Conservation (phyloP, 1,140 invertebrate genomes). For the Microplitis demolitor region DNA sequence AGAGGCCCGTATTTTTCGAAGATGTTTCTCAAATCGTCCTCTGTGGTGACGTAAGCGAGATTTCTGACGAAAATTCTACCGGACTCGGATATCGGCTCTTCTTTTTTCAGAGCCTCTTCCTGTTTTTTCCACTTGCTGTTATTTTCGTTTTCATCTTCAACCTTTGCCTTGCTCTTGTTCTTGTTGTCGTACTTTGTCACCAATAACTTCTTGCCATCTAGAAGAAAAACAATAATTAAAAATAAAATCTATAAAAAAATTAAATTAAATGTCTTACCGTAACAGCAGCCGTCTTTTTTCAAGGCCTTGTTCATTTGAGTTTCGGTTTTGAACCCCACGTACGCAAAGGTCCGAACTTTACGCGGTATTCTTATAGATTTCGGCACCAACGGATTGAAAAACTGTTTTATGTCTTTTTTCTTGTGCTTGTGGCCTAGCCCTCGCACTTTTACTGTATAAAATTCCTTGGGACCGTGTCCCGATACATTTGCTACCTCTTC, state of each 20-base stretch:
- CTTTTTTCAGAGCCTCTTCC: constrained; percentile 71
- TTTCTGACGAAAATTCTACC: constrained; percentile 96
- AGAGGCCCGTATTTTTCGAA: constrained; percentile 91
- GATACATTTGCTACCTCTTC: constrained; percentile 37
- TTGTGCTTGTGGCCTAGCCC: constrained; percentile 74
- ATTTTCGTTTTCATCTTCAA: constrained; percentile 32
- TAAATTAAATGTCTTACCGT: constrained; percentile 63
- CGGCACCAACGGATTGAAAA: constrained; percentile 80
- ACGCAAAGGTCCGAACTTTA: constrained; percentile 84
- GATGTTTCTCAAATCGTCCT: constrained; percentile 82
- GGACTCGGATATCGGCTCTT: constrained; percentile 86
- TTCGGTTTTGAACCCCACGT: constrained; percentile 86
- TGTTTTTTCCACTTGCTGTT: constrained; percentile 73
- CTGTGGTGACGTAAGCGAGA: constrained; percentile 85
- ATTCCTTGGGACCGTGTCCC: constrained; percentile 57
- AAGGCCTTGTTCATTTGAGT: constrained; percentile 82
- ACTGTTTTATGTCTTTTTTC: constrained; percentile 82
- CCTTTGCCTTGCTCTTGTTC: constrained; percentile 51
- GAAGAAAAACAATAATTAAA: constrained; percentile 24
- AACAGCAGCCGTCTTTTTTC: constrained; percentile 84
- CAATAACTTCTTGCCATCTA: constrained; percentile 70
- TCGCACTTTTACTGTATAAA: constrained; percentile 70
- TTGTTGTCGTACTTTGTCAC: constrained; percentile 69
- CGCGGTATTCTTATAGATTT: constrained; percentile 80
- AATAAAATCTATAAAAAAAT: constrained; percentile 1